Percentiles rank a stretch among this genome's conserved stretches.
phyloP scores from a whole-genome alignment of 2,888 invertebrate species.

The Smittia aterrima region DNA sequence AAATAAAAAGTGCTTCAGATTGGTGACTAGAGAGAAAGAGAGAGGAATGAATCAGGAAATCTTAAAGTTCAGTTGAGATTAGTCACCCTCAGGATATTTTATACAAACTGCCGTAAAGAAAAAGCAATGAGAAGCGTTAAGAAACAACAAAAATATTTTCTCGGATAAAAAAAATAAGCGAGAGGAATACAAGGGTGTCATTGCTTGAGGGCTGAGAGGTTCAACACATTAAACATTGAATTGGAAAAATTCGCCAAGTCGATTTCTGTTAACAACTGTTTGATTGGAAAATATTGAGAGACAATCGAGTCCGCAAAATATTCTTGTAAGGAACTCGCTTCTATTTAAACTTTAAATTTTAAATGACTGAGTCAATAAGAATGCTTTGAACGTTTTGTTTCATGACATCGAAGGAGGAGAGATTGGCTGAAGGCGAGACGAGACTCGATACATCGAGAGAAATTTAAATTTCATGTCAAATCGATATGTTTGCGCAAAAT shows the following conservation, averaged over 20 bases:
- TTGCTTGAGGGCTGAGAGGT: slow-evolving; percentile 4
- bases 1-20: slow-evolving; percentile 15
- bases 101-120: too few relatives aligned
- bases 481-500: slow-evolving; percentile 33
- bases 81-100: not conserved
- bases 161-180: not conserved
- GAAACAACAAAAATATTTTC: slow-evolving; percentile 1
- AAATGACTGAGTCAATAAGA: not conserved
- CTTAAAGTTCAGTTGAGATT: not conserved
- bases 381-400: slow-evolving; percentile 6
- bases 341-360: too few relatives aligned
- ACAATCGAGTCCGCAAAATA: too few relatives aligned
- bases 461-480: slow-evolving; percentile 33
- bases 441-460: not conserved
- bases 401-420: not conserved
- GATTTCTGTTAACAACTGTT: slow-evolving; percentile 21
- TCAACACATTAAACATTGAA: slow-evolving; percentile 14
- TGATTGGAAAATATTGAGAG: slow-evolving; percentile 40
- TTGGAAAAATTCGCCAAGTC: slow-evolving; percentile 3
- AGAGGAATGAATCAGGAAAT: not conserved
- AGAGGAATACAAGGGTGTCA: slow-evolving; percentile 7
- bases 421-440: not conserved
- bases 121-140: too few relatives aligned
- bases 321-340: too few relatives aligned
- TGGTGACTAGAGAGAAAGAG: not conserved